These are phyloP conservation scores for Dissostichus mawsoni DNA, from an alignment of 2,113 vertebrate genomes.

Conservation along the genomic window DNA sequence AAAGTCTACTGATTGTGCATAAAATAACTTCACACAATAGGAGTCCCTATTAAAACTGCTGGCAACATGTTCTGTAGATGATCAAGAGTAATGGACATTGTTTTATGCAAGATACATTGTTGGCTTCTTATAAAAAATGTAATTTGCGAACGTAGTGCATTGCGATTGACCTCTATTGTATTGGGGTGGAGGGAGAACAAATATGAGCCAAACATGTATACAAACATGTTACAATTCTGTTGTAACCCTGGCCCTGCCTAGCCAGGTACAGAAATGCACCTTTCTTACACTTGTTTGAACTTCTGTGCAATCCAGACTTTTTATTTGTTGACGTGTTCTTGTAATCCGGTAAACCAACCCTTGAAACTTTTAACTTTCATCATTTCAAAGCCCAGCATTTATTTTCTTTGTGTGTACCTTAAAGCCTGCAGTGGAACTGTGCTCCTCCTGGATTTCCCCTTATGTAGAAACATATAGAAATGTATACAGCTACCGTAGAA, in stretches of 20 bases:
- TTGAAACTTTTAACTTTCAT: neutral
- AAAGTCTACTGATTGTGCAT: neutral
- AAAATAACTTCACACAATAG: neutral
- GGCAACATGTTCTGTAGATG: neutral
- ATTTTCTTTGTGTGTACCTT: neutral
- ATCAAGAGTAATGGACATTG: neutral
- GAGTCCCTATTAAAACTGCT: neutral
- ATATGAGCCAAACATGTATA: no score
- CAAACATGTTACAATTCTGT: no score
- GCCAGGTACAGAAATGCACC: no score
- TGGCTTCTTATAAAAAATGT: neutral
- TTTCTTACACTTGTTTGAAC: no score
- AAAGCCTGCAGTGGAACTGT: neutral
- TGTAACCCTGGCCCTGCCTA: no score
- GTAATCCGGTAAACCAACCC: neutral
- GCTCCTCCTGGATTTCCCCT: neutral
- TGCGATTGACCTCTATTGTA: neutral
- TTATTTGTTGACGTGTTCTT: neutral
- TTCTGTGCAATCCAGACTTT: no score
- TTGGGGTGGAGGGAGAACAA: neutral
- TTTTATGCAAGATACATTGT: neutral
- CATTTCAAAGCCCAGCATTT: neutral
- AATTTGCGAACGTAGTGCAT: neutral
- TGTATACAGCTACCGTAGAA: constrained; percentile 1
- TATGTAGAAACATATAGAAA: constrained; percentile 2